Percentiles rank a stretch among this genome's conserved stretches.
phyloP scores from a whole-genome alignment of 2,797 vertebrate species.

The Pseudochromis fuscus region DNA sequence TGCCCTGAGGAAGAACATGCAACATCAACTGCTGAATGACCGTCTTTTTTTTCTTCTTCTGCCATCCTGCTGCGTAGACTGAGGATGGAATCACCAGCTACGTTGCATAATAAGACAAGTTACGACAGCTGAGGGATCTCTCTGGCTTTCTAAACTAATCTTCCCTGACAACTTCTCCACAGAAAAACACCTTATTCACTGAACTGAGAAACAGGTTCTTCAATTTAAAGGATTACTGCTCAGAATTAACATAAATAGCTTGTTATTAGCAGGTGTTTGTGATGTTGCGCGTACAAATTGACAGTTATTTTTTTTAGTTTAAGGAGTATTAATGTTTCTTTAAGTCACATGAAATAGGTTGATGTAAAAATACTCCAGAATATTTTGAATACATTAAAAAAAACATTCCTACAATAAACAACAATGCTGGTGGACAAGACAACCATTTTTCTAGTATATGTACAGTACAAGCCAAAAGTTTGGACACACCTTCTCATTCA shows the following conservation, averaged over 20 bases:
- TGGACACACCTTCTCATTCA: no score
- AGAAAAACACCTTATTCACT: conserved; percentile 50
- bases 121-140: conserved; percentile 58
- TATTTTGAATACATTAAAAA: no score
- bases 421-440: no score
- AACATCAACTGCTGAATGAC: conserved; percentile 22
- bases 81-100: conserved; percentile 21
- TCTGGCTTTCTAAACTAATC: conserved; percentile 61
- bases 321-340: neutral
- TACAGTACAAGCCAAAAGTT: no score
- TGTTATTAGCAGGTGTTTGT: conserved; percentile 24
- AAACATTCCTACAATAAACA: no score
- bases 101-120: conserved; percentile 69
- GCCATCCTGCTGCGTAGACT: conserved; percentile 1
- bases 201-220: conserved; percentile 43
- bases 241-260: conserved; percentile 11
- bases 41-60: conserved; percentile 24
- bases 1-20: conserved; percentile 23
- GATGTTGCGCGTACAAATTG: neutral
- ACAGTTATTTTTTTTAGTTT: neutral
- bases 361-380: no score
- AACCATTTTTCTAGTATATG: no score
- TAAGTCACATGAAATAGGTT: conserved; percentile 1
- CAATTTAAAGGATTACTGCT: conserved; percentile 23
- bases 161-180: conserved; percentile 53